phyloP scores from a whole-genome alignment of 2,888 invertebrate genomes.

The Rhingia campestris region DNA sequence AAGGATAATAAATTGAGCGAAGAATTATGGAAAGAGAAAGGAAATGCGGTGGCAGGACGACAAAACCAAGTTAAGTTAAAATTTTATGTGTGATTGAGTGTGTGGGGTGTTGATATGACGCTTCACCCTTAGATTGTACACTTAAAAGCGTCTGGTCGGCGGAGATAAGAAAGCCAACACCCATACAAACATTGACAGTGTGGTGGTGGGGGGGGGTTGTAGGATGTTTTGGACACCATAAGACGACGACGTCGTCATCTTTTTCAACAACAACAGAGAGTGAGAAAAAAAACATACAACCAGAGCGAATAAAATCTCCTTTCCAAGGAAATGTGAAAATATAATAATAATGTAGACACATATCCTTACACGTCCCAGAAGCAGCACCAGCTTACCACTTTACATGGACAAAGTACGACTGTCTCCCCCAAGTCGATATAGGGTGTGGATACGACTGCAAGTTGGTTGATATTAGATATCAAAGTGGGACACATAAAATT shows the following conservation, averaged over 20 bases:
- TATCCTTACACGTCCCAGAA: constrained; percentile 35
- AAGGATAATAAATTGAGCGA: constrained; percentile 70
- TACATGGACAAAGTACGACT: constrained; percentile 48
- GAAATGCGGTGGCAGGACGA: constrained; percentile 4
- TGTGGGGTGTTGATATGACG: constrained; percentile 33
- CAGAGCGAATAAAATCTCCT: constrained; percentile 47
- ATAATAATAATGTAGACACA: constrained; percentile 61
- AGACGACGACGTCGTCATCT: constrained; percentile 60
- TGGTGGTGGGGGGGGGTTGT: too few species aligned
- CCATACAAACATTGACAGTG: constrained; percentile 5
- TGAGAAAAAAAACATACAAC: neutral
- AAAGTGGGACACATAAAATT: constrained; percentile 72
- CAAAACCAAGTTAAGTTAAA: constrained; percentile 58
- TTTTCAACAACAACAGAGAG: constrained; percentile 49
- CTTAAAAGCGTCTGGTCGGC: constrained; percentile 83
- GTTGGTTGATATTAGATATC: constrained; percentile 69
- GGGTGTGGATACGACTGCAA: constrained; percentile 63
- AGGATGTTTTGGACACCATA: constrained; percentile 56
- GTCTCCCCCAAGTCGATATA: too few species aligned
- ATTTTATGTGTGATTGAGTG: constrained; percentile 52
- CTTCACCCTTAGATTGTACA: constrained; percentile 71
- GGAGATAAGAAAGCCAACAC: constrained; percentile 81
- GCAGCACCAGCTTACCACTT: constrained; percentile 12
- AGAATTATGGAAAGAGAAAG: constrained; percentile 49
- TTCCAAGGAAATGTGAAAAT: constrained; percentile 70